Percentiles rank a stretch among this genome's conserved stretches.
These are phyloP conservation scores for Strigamia transsilvanica DNA, from an alignment of 2,888 invertebrate species.

Conservation along the genomic window DNA sequence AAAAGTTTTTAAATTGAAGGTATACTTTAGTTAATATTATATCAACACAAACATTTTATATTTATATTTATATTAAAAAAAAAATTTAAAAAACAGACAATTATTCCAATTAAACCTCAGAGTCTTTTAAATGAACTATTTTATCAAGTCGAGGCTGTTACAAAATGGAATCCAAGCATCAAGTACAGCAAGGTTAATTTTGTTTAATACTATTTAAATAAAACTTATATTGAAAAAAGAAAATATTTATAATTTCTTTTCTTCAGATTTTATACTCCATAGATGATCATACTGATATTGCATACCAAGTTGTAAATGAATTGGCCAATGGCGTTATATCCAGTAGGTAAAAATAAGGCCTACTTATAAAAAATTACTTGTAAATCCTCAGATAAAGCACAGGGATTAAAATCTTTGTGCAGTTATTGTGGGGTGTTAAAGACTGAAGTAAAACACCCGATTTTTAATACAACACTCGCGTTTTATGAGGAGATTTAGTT, in stretches of 20 bases:
- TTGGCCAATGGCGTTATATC: slow-evolving; percentile 14
- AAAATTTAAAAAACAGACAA: background rate
- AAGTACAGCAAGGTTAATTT: slow-evolving; percentile 5
- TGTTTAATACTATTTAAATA: background rate
- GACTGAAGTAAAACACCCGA: no score
- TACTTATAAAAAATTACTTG: background rate
- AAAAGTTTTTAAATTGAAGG: slow-evolving; percentile 19
- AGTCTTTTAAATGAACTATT: slow-evolving; percentile 16
- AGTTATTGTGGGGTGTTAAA: no score
- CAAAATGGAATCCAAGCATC: slow-evolving; percentile 24
- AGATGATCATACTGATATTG: slow-evolving; percentile 45
- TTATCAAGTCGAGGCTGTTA: slow-evolving; percentile 27
- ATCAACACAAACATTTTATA: background rate
- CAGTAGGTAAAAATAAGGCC: slow-evolving; percentile 43
- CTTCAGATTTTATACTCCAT: background rate
- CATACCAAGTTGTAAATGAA: slow-evolving; percentile 23
- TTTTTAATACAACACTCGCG: no score
- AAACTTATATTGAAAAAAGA: background rate
- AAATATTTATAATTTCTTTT: background rate
- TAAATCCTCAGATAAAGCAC: background rate
- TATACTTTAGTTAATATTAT: background rate
- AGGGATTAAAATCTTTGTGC: no score
- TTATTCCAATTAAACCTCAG: background rate
- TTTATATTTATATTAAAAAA: background rate
- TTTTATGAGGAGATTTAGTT: no score